Percentiles rank a stretch among this genome's conserved stretches.
phyloP scores from a whole-genome alignment of 2,797 vertebrate genomes.

The Neopelma chrysocephalum region DNA sequence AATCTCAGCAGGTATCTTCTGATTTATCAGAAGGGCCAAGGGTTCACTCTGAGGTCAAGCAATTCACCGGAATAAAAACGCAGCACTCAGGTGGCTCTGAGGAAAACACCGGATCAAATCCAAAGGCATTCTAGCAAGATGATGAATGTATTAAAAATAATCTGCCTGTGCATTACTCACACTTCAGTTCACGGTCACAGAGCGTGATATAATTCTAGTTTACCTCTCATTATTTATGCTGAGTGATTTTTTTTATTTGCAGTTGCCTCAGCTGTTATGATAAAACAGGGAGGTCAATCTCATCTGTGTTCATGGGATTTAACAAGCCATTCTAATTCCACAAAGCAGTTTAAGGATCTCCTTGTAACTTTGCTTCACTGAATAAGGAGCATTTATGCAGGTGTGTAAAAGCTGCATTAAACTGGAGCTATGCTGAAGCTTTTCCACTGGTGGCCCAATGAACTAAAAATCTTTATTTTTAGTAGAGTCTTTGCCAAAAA shows the following conservation, averaged over 20 bases:
- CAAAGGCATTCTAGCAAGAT: constrained; percentile 45
- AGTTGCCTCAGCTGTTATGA: constrained; percentile 47
- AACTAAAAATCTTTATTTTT: neutral
- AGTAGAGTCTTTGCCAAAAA: neutral
- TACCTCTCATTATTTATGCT: constrained; percentile 68
- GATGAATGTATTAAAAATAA: constrained; percentile 61
- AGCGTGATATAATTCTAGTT: constrained; percentile 53
- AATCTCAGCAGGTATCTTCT: constrained; percentile 42
- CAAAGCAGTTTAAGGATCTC: constrained; percentile 8
- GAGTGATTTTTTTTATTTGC: constrained; percentile 56
- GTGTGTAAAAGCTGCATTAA: neutral
- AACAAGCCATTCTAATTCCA: constrained; percentile 11
- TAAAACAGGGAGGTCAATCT: constrained; percentile 50
- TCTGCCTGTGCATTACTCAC: constrained; percentile 55
- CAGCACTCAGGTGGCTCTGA: constrained; percentile 21
- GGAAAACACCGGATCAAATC: constrained; percentile 27
- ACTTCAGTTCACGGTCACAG: constrained; percentile 34
- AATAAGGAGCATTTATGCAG: neutral
- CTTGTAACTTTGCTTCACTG: neutral
- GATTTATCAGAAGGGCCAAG: constrained; percentile 16
- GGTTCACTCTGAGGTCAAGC: constrained; percentile 15
- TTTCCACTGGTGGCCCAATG: neutral
- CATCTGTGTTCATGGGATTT: neutral
- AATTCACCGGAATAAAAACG: neutral
- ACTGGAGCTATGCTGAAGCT: neutral